These are phyloP conservation scores for Gastracanthus pulcherrimus DNA, from an alignment of 2,888 invertebrate species.

Conservation along the genomic window DNA sequence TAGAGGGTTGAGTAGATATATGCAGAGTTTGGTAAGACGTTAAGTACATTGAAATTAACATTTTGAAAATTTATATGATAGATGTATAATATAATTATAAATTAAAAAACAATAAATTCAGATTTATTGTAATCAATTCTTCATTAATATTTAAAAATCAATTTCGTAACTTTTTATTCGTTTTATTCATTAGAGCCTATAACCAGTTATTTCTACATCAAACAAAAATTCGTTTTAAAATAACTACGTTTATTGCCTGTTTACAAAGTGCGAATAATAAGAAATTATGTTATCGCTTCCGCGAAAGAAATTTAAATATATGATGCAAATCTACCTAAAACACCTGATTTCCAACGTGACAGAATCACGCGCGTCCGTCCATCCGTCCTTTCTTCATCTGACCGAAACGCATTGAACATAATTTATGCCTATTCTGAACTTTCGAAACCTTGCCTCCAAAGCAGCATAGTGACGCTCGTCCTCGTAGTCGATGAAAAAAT, in stretches of 20 bases:
- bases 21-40: background rate
- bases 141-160: too few relatives aligned
- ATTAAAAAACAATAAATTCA: too few relatives aligned
- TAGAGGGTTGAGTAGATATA: background rate
- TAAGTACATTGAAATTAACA: too few relatives aligned
- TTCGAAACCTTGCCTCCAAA: constrained; percentile 17
- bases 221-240: too few relatives aligned
- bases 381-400: background rate
- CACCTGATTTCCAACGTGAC: background rate
- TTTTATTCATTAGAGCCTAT: too few relatives aligned
- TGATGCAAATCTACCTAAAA: background rate
- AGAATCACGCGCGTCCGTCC: background rate
- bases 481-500: background rate
- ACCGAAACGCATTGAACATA: background rate
- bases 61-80: too few relatives aligned
- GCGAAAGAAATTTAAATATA: background rate
- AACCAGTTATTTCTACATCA: too few relatives aligned
- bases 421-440: constrained; percentile 38
- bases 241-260: background rate
- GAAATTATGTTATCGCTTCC: background rate
- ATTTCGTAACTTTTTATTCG: too few relatives aligned
- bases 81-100: too few relatives aligned
- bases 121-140: too few relatives aligned
- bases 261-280: background rate
- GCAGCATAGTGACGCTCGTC: background rate